Evolutionary conservation across 2,888 invertebrate genomes (phyloP).

Genomic region (Drepanosiphum platanoidis): DNA sequence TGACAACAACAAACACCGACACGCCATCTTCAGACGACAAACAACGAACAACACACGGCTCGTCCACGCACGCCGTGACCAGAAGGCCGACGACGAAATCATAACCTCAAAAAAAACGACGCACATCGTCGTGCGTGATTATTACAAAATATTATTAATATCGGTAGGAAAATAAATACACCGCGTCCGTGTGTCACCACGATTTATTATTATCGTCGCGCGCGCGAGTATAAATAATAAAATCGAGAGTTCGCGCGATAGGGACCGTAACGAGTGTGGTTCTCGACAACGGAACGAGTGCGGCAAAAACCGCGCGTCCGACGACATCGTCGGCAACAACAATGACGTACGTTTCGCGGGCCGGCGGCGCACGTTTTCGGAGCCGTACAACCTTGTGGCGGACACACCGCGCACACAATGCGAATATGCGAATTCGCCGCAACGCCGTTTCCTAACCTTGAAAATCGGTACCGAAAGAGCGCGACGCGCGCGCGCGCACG

Average conservation of each 20-base stretch:
- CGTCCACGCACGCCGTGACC: not conserved
- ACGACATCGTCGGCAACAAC: no score
- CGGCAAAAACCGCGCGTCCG: no score
- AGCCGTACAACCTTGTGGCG: slow-evolving; percentile 3
- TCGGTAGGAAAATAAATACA: not conserved
- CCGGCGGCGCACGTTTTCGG: not conserved
- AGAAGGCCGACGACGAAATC: slow-evolving; percentile 20
- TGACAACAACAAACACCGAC: no score
- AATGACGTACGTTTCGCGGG: not conserved
- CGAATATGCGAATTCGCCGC: slow-evolving; percentile 36
- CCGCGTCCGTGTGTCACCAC: no score
- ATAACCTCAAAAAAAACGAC: slow-evolving; percentile 52
- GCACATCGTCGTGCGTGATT: not conserved
- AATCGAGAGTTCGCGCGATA: no score
- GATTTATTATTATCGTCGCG: no score
- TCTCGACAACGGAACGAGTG: no score
- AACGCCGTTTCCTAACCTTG: slow-evolving; percentile 56
- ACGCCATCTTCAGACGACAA: not conserved
- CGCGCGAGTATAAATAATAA: no score
- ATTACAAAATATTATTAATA: not conserved
- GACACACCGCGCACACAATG: not conserved
- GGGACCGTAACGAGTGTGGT: no score
- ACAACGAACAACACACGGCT: not conserved
- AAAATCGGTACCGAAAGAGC: slow-evolving; percentile 39
- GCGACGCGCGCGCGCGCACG: not conserved